Conservation (phyloP, 2,113 vertebrate species). For the Leptobrachium ailaonicum region DNA sequence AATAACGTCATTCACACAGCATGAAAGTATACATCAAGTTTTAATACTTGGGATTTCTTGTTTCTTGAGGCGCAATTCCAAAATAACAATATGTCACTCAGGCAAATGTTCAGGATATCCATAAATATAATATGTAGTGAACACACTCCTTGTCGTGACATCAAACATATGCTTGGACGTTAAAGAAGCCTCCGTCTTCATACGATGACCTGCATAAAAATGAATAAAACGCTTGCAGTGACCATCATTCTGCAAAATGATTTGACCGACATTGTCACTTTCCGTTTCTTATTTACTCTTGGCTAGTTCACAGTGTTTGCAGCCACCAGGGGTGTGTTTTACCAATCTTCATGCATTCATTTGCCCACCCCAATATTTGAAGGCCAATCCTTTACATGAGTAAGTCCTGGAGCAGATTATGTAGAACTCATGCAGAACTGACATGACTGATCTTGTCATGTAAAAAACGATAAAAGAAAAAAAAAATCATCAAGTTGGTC, state of each 20-base stretch:
- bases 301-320: neutral
- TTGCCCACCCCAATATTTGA: too few species aligned
- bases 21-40: conserved; percentile 52
- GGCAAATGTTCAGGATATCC: conserved; percentile 53
- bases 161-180: neutral
- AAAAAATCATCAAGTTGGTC: too few species aligned
- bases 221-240: neutral
- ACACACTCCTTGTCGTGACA: neutral
- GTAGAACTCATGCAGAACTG: too few species aligned
- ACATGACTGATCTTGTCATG: too few species aligned
- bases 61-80: conserved; percentile 60
- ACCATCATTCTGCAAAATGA: neutral
- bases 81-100: conserved; percentile 61
- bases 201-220: neutral
- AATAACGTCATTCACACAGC: conserved; percentile 51
- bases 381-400: too few species aligned
- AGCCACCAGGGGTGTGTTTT: neutral
- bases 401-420: too few species aligned
- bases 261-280: neutral
- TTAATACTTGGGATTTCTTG: conserved; percentile 57
- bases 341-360: neutral
- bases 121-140: conserved; percentile 51
- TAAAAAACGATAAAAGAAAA: too few species aligned
- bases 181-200: neutral
- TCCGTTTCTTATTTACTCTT: neutral